phyloP scores from a whole-genome alignment of 2,888 invertebrate genomes.

The Vanessa cardui region DNA sequence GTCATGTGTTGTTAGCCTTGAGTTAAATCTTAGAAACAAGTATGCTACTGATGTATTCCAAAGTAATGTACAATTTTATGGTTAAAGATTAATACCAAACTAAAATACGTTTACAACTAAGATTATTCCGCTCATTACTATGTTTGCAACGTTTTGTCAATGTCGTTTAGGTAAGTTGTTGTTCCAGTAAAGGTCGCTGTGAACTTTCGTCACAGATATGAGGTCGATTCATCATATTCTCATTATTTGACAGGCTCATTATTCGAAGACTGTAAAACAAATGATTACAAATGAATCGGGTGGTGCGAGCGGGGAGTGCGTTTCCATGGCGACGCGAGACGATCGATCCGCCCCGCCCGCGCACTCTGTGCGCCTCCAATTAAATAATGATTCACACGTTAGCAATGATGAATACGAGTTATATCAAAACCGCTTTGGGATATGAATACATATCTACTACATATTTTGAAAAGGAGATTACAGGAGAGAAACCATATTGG shows the following conservation, averaged over 20 bases:
- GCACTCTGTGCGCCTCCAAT: slow-evolving; percentile 64
- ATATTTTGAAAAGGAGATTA: slow-evolving; percentile 3
- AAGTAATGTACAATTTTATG: not conserved
- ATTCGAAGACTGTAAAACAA: slow-evolving; percentile 79
- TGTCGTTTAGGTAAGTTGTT: not conserved
- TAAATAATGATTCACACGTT: slow-evolving; percentile 80
- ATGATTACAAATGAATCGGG: slow-evolving; percentile 81
- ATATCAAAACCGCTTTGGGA: slow-evolving; percentile 47
- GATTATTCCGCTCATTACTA: too few relatives aligned
- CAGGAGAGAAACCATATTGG: slow-evolving; percentile 2
- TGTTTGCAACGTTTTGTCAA: not conserved
- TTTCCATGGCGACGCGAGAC: slow-evolving; percentile 74
- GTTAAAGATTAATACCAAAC: too few relatives aligned
- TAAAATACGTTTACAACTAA: not conserved
- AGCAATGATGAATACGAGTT: slow-evolving; percentile 64
- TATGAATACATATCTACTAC: slow-evolving; percentile 40
- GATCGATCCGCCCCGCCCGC: slow-evolving; percentile 70
- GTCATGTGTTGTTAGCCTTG: slow-evolving; percentile 21
- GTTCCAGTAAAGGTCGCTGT: not conserved
- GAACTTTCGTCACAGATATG: slow-evolving; percentile 27
- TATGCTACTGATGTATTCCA: not conserved
- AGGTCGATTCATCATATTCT: slow-evolving; percentile 72
- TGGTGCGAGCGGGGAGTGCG: slow-evolving; percentile 54
- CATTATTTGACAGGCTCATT: slow-evolving; percentile 72
- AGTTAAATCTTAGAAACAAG: slow-evolving; percentile 42